Percentiles rank a stretch among this genome's conserved stretches.
Evolutionary conservation across 1,140 invertebrate species (phyloP).

Genomic region (Brachionus asplanchnoidis): DNA sequence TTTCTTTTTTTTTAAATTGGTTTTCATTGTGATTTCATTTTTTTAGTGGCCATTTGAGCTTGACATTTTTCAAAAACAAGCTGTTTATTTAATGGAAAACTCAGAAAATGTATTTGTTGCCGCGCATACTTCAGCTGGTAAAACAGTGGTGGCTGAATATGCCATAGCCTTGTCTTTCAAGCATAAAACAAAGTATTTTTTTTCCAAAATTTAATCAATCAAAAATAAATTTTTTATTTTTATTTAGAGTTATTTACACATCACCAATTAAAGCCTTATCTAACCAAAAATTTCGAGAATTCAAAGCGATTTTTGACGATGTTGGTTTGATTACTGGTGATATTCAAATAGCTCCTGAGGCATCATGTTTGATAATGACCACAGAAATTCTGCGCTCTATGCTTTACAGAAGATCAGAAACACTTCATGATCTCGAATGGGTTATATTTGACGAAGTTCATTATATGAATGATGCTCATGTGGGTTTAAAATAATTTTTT

Average conservation of each 20-base stretch:
- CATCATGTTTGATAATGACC: conserved; percentile 95
- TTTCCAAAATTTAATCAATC: neutral
- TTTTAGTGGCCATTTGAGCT: conserved; percentile 79
- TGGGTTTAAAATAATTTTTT: conserved; percentile 49
- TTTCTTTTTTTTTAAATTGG: neutral
- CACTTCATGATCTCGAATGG: conserved; percentile 90
- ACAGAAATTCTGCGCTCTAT: conserved; percentile 96
- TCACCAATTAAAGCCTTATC: conserved; percentile 98
- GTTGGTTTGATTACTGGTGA: conserved; percentile 93
- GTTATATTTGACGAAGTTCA: conserved; percentile 99
- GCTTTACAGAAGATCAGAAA: conserved; percentile 90
- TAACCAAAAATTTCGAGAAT: conserved; percentile 98
- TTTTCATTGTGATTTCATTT: neutral
- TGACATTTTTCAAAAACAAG: conserved; percentile 93
- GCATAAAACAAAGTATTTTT: conserved; percentile 75
- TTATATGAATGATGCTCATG: conserved; percentile 94
- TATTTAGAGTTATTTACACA: conserved; percentile 82
- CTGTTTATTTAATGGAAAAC: conserved; percentile 86
- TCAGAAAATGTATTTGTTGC: conserved; percentile 94
- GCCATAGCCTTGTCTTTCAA: conserved; percentile 82
- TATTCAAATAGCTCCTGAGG: conserved; percentile 84
- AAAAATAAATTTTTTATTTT: neutral
- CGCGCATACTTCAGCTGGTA: conserved; percentile 96
- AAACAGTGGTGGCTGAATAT: conserved; percentile 98
- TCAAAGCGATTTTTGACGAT: conserved; percentile 77